Base-by-base conservation (phyloP, 2,113 vertebrate species). In the Leucopternis melanops region DNA sequence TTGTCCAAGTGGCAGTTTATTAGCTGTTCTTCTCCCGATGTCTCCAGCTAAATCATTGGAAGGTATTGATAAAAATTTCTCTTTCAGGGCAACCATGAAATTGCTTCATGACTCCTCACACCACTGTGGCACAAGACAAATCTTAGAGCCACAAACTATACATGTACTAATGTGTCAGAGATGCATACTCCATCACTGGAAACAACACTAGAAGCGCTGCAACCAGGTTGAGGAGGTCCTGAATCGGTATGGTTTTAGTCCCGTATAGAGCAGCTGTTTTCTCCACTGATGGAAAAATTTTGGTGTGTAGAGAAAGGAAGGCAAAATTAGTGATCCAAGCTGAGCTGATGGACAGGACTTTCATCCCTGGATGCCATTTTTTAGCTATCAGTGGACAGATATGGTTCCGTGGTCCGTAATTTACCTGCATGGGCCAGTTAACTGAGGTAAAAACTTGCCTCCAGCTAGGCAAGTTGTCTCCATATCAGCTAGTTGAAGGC, bases 141-240 rank as follows among this genome's bases (percentile, higher is more conserved):
- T 47, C 21, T 79, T 81, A 86, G 6, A 65, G n/a, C 34, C 16
- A 63, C 16, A 5, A 27, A 27, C 26, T 59, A 22, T 65, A 89
- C 63, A 4, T 0, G 0, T 32, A 23, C 14, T 57, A 58, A 19
- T 0, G 0, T 42, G 10, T 69, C 44, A 54, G 57, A 87, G 27
- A 17, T 49, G 12, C 13, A 50, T 75, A 40, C 16, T 59, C 11
- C 3, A 20, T 23, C 26, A 25, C 9, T 62, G 59, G 45, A 66
- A 45, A 9, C 36, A 81, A 21, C 27, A 26, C 16, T 82, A 63
- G 50, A 42, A 81, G 10, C 9, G 25, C 21, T 92, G 27, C 21
- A 65, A 19, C 13, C 29, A 34, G 3, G 3, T 15, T 32, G 26
- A 73, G 18, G 26, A 63, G 5, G 21, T 79, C 47, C 16, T 72